phyloP scores from a whole-genome alignment of 2,888 invertebrate genomes.

The Auanema sp. region DNA sequence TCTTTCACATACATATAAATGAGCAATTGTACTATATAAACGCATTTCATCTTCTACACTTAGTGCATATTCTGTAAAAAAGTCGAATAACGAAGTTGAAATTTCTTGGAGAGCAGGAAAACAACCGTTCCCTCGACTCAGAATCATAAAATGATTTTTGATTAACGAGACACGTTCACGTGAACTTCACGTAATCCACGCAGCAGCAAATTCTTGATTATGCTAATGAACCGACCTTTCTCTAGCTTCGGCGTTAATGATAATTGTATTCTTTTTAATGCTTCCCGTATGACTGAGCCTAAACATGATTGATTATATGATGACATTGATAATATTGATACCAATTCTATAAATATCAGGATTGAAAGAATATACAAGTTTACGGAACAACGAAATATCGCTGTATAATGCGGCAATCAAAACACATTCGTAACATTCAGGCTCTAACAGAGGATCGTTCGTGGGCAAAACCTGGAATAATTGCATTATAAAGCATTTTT shows the following conservation, averaged over 20 bases:
- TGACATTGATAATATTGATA: constrained; percentile 3
- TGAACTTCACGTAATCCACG: background rate
- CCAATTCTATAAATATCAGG: constrained; percentile 57
- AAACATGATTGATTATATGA: background rate
- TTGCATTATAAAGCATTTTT: constrained; percentile 15
- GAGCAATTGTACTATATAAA: constrained; percentile 48
- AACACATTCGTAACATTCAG: constrained; percentile 57
- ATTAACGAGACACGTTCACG: background rate
- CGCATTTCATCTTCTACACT: constrained; percentile 28
- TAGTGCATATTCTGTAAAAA: constrained; percentile 5
- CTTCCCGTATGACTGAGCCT: background rate
- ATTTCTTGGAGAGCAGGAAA: too few species aligned
- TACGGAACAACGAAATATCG: constrained; percentile 41
- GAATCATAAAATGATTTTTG: too few species aligned
- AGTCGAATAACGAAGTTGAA: too few species aligned
- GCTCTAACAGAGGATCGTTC: constrained; percentile 56
- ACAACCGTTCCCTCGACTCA: too few species aligned
- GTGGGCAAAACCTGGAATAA: constrained; percentile 52
- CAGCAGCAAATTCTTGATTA: too few species aligned
- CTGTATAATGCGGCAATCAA: constrained; percentile 41
- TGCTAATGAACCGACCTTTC: too few species aligned
- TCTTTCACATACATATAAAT: constrained; percentile 56
- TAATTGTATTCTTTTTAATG: background rate
- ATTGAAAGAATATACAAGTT: constrained; percentile 52
- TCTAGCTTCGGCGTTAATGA: too few species aligned